Evolutionary conservation across 1,140 invertebrate genomes (phyloP), one percentile per base, ranked within the genome.

Genomic region (Micrasema minimum): DNA sequence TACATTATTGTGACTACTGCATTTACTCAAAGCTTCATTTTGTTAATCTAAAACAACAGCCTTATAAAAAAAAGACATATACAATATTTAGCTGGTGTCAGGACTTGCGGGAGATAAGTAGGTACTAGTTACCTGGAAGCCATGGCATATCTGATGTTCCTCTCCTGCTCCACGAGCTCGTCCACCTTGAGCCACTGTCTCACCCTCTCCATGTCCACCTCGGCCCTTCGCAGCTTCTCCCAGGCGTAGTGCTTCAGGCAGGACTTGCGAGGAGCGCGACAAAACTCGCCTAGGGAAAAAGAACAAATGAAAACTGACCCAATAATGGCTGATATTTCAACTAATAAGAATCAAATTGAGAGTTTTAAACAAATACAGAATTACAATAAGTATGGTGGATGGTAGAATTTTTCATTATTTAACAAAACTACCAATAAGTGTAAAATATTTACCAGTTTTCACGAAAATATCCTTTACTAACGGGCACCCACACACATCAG

Each of bases 201-300:
- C 0, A 92, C 91, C 14, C 91, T 81, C 78, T 92, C 91, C 87
- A 92, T 87, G 76, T 92, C 91, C 23, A 92, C 90, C 82, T 98
- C 94, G 2, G 96, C 96, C 61, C 96, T 79, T 1, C 96, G 84
- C 59, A 98, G 81, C 84, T 98, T 98, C 81, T 99, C 97, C 97
- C 97, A 99, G 76, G 93, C 92, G 79, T 94, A 93, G 80, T 99
- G 97, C 74, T 91, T 93, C 11, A 92, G 88, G 78, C 97, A 99
- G 76, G 89, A 91, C 79, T 98, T 97, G 80, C 97, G 97, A 0
- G 95, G 89, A 0, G 90, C 90, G 0, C 92, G 84, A 82, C 96
- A 98, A 80, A 95, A 94, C 68, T 85, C 81, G 0, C 81, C 70
- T 75, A 45, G 23, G 14, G 7, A 31, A 31, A 31, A 31, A n/a